Evolutionary conservation across 2,888 invertebrate species (phyloP).

Genomic region (Barypeithes pellucidus): DNA sequence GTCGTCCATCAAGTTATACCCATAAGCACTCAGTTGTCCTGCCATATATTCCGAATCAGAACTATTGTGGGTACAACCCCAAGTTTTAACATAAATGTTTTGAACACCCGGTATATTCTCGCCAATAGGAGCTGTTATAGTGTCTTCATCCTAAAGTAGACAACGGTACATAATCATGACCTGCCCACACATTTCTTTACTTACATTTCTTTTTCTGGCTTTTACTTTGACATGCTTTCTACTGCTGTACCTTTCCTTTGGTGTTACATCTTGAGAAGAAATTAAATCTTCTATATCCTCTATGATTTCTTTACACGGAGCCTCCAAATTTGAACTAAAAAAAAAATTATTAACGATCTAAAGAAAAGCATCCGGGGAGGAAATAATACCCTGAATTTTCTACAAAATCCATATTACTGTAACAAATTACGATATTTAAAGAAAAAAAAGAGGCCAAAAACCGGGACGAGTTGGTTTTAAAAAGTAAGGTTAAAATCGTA

Average conservation of each 20-base stretch:
- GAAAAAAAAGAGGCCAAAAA: background rate
- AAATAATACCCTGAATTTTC: conserved; percentile 32
- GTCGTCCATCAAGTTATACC: conserved; percentile 88
- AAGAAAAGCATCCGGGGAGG: background rate
- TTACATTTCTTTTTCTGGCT: conserved; percentile 64
- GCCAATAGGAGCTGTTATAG: conserved; percentile 53
- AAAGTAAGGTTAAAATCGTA: conserved; percentile 1
- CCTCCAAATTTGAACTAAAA: conserved; percentile 46
- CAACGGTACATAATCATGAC: background rate
- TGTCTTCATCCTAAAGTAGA: conserved; percentile 24
- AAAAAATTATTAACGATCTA: background rate
- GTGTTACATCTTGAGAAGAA: conserved; percentile 84
- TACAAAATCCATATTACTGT: conserved; percentile 31
- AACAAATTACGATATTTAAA: background rate
- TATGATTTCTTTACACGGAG: conserved; percentile 78
- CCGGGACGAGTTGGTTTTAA: background rate
- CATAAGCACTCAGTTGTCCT: conserved; percentile 90
- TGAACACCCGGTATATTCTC: conserved; percentile 80
- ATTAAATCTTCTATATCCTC: conserved; percentile 91
- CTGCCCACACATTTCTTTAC: background rate
- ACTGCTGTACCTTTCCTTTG: conserved; percentile 83
- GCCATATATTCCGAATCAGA: conserved; percentile 99
- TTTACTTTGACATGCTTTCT: conserved; percentile 81
- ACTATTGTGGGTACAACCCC: conserved; percentile 99
- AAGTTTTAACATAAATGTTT: conserved; percentile 91